These are phyloP conservation scores for Cynodonichthys magdalenae DNA, from an alignment of 2,797 vertebrate genomes.

Conservation along the genomic window DNA sequence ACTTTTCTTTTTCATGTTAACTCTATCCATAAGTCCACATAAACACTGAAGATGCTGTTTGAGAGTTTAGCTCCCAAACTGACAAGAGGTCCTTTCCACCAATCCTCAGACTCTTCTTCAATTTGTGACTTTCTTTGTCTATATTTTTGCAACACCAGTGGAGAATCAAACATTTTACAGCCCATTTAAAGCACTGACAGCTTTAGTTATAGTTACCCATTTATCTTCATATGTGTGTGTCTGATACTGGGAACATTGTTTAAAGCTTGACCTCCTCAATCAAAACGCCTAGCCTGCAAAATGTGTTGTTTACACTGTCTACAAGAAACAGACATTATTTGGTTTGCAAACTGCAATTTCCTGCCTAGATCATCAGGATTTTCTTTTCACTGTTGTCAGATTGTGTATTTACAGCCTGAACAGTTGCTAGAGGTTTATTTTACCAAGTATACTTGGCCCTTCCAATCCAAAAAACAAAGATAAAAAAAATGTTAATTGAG, in stretches of 20 bases:
- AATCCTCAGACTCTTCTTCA: background rate
- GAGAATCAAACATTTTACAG: constrained; percentile 27
- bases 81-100: background rate
- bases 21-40: constrained; percentile 2
- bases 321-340: background rate
- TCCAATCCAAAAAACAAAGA: too few species aligned
- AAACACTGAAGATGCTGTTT: constrained; percentile 19
- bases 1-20: background rate
- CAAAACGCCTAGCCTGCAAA: constrained; percentile 6
- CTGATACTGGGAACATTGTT: constrained; percentile 14
- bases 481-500: too few species aligned
- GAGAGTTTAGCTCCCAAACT: constrained; percentile 3
- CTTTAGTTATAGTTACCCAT: constrained; percentile 29
- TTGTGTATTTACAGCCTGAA: background rate
- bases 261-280: constrained; percentile 12
- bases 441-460: too few species aligned
- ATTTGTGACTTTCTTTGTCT: constrained; percentile 16
- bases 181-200: constrained; percentile 43
- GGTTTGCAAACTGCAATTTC: background rate
- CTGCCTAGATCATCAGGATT: background rate
- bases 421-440: background rate
- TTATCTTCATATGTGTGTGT: constrained; percentile 15
- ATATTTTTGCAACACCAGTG: constrained; percentile 4
- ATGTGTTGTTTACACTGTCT: constrained; percentile 4
- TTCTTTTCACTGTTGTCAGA: background rate